phyloP scores from a whole-genome alignment of 2,113 vertebrate species.

The Ardeotis arabs region DNA sequence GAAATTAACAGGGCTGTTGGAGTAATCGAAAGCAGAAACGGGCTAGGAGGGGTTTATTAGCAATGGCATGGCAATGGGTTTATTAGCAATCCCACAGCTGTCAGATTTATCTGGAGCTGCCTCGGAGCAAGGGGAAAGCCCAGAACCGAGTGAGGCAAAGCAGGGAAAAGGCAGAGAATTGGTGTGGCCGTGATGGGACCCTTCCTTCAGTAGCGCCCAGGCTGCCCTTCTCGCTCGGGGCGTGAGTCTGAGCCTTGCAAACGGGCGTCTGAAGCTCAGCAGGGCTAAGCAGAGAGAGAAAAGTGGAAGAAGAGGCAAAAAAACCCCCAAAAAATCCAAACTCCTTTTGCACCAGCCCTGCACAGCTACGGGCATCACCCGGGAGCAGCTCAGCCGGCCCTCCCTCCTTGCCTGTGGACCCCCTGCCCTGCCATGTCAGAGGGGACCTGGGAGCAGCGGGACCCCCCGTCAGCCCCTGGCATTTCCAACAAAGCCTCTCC shows the following conservation, averaged over 20 bases:
- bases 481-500: background rate
- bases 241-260: background rate
- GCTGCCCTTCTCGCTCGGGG: background rate
- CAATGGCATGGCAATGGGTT: background rate
- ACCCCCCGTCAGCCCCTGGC: background rate
- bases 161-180: background rate
- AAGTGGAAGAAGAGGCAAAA: background rate
- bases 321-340: background rate
- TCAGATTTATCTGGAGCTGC: background rate
- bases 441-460: background rate
- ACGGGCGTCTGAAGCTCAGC: background rate
- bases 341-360: background rate
- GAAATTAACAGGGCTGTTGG: constrained; percentile 18
- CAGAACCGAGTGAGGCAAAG: background rate
- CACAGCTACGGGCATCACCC: background rate
- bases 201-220: accelerated
- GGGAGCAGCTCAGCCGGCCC: background rate
- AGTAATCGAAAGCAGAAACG: background rate
- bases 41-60: background rate
- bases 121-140: background rate
- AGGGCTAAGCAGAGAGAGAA: background rate
- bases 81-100: background rate
- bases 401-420: background rate
- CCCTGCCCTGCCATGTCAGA: background rate
- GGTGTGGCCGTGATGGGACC: accelerated